phyloP scores from a whole-genome alignment of 2,888 invertebrate species.

The Diadromus collaris region DNA sequence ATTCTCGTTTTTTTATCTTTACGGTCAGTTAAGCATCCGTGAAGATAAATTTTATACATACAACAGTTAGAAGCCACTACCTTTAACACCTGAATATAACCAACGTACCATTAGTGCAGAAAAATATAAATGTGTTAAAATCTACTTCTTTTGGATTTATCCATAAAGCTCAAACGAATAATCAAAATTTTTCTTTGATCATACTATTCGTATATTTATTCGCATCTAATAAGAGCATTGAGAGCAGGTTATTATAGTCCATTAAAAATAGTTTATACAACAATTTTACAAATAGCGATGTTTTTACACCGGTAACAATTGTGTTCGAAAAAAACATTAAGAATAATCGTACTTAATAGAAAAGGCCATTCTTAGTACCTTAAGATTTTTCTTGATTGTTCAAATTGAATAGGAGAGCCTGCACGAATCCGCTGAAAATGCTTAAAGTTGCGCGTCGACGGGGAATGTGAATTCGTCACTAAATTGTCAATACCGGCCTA shows the following conservation, averaged over 20 bases:
- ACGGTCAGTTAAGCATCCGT: slow-evolving; percentile 22
- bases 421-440: background rate
- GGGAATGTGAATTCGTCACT: slow-evolving; percentile 28
- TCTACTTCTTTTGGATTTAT: slow-evolving; percentile 6
- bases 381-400: slow-evolving; percentile 27
- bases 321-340: slow-evolving; percentile 27
- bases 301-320: slow-evolving; percentile 30
- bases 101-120: slow-evolving; percentile 36
- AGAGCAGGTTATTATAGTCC: slow-evolving; percentile 8
- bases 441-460: background rate
- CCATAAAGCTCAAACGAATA: slow-evolving; percentile 3
- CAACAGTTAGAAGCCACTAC: slow-evolving; percentile 18
- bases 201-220: slow-evolving; percentile 32
- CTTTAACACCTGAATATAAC: slow-evolving; percentile 33
- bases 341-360: slow-evolving; percentile 51
- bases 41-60: slow-evolving; percentile 19
- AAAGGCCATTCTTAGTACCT: slow-evolving; percentile 48
- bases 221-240: slow-evolving; percentile 27
- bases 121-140: slow-evolving; percentile 51
- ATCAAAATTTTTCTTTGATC: slow-evolving; percentile 7
- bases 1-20: slow-evolving; percentile 24
- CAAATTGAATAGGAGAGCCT: background rate
- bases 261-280: slow-evolving; percentile 52
- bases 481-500: background rate
- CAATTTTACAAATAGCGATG: slow-evolving; percentile 23